These are phyloP conservation scores for Hofmannophila pseudospretella DNA, from an alignment of 2,888 invertebrate species.

Conservation along the genomic window DNA sequence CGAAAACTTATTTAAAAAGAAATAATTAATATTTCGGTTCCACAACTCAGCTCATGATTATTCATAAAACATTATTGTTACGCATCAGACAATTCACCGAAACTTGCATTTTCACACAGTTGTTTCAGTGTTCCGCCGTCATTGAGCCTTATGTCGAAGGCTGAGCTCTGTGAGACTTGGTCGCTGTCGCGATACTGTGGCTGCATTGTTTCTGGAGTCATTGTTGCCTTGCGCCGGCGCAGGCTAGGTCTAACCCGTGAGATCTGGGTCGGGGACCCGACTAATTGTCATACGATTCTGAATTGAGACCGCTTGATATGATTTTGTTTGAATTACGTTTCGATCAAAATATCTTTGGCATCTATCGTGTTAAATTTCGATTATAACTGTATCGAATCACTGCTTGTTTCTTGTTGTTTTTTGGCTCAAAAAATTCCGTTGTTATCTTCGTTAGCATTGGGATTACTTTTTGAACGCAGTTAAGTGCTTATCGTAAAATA, in stretches of 20 bases:
- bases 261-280: constrained; percentile 70
- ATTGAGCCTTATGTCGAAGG: constrained; percentile 69
- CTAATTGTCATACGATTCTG: constrained; percentile 22
- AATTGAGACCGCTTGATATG: constrained; percentile 3
- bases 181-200: constrained; percentile 58
- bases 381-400: too few relatives aligned
- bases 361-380: too few relatives aligned
- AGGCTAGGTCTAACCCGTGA: constrained; percentile 49
- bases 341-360: too few relatives aligned
- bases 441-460: too few relatives aligned
- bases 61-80: neutral
- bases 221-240: constrained; percentile 40
- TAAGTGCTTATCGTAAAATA: too few relatives aligned
- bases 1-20: too few relatives aligned
- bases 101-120: constrained; percentile 72
- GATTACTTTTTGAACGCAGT: too few relatives aligned
- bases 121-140: constrained; percentile 64
- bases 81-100: constrained; percentile 21
- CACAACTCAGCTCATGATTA: neutral
- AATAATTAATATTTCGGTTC: too few relatives aligned
- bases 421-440: too few relatives aligned
- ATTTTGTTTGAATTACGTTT: neutral
- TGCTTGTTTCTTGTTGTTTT: too few relatives aligned
- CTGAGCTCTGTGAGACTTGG: constrained; percentile 67
- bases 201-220: constrained; percentile 61